Evolutionary conservation across 2,797 vertebrate species (phyloP), one percentile per base, ranked within the genome.

Genomic region (Mastacembelus armatus): DNA sequence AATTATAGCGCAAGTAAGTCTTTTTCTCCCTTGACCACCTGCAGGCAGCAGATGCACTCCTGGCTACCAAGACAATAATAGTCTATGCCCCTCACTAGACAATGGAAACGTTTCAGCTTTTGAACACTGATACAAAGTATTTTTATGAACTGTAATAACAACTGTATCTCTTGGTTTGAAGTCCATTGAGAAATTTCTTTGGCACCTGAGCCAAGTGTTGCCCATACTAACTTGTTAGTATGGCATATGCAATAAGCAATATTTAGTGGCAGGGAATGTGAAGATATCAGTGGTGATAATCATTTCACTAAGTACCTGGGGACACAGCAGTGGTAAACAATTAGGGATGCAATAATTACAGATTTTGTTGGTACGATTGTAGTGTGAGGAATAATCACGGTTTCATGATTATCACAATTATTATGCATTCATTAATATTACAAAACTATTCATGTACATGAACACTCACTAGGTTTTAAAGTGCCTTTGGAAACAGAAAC

Each of bases 1-100:
- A 79, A 71, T 76, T 79, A 69, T 81, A 54, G 49, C 63, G 54
- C 70, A 74, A 68, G 51, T 26, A 0, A 49, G 64, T 55, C 18
- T 33, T 3, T 18, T 19, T 5, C 10, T 16, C n/a, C 24, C 15
- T 30, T 29, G 79, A 82, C 85, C 85, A 88, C 87, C 88, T 85
- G 85, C 71, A 72, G 8, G 32, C 61, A 80, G 65, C 85, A 87
- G 74, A 87, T 80, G 80, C 84, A 67, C 5, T 68, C 44, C 61
- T 54, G 66, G 51, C 65, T 54, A 64, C 59, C 52, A 51, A 62
- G 10, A 80, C 67, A 68, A 58, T 74, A 35, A 30, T 26, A 47
- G 57, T 71, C 69, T 66, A 18, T 67, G 67, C 40, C 66, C 30
- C 33, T 39, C 6, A 1, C 26, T 24, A 43, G 39, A 16, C 63